A percentile compares a stretch with the other conserved stretches of the same genome.
These are phyloP conservation scores for Blastobasis adustella DNA, from an alignment of 2,888 invertebrate genomes.

Conservation along the genomic window DNA sequence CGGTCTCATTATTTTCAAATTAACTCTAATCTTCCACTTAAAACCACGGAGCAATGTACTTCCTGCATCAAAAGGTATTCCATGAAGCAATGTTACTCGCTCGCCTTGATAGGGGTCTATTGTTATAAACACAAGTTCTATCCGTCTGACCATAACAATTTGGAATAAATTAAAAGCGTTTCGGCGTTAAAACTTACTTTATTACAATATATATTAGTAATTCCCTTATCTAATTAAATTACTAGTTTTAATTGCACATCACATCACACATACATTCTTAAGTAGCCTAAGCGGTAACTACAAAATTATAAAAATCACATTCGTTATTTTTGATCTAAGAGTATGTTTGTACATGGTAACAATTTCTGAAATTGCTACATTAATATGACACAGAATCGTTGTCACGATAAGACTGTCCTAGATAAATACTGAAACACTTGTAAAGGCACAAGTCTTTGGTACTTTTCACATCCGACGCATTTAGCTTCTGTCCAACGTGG, in stretches of 20 bases:
- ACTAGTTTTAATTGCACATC: conserved; percentile 6
- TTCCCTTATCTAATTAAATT: conserved; percentile 8
- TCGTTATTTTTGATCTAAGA: too few relatives aligned
- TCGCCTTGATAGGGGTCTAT: conserved; percentile 46
- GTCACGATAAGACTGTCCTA: too few relatives aligned
- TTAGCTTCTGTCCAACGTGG: too few relatives aligned
- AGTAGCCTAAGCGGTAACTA: too few relatives aligned
- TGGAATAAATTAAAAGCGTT: conserved; percentile 6
- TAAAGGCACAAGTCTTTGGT: too few relatives aligned
- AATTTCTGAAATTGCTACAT: too few relatives aligned
- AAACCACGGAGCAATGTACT: conserved; percentile 52
- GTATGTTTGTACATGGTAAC: too few relatives aligned
- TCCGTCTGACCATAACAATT: neutral
- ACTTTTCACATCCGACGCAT: too few relatives aligned
- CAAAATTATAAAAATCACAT: too few relatives aligned
- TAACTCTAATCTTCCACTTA: conserved; percentile 58
- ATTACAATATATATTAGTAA: conserved; percentile 9
- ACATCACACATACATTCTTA: neutral
- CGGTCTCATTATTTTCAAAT: conserved; percentile 61
- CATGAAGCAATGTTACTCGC: conserved; percentile 31
- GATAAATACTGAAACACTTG: too few relatives aligned
- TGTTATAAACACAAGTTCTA: conserved; percentile 31
- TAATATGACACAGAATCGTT: too few relatives aligned
- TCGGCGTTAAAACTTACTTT: conserved; percentile 10
- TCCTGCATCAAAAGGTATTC: conserved; percentile 36